Conservation (phyloP, 2,888 invertebrate species). For the Aproaerema taeniolella region DNA sequence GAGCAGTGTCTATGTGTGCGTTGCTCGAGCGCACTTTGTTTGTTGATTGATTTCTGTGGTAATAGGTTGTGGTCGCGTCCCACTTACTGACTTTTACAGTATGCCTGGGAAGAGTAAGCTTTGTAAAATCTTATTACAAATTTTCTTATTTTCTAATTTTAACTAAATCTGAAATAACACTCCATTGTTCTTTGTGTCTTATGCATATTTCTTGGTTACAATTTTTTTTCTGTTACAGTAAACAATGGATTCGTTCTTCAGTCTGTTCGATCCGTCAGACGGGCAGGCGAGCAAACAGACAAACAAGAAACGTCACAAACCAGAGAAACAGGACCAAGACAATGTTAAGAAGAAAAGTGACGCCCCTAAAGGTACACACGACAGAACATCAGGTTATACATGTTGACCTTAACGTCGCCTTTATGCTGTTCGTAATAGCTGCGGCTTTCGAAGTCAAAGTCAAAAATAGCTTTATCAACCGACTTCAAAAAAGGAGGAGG, state of each 20-base stretch:
- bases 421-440: not conserved
- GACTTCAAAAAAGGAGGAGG: too few relatives aligned
- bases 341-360: conserved; percentile 56
- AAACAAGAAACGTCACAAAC: conserved; percentile 60
- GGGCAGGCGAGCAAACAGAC: conserved; percentile 62
- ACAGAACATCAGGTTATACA: not conserved
- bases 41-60: too few relatives aligned
- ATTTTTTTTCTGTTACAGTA: conserved; percentile 23
- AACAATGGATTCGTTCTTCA: conserved; percentile 86
- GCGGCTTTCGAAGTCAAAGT: not conserved
- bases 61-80: not conserved
- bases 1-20: too few relatives aligned
- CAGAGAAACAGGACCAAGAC: conserved; percentile 46
- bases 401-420: not conserved
- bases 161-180: too few relatives aligned
- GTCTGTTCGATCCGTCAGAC: conserved; percentile 85
- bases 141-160: too few relatives aligned
- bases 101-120: not conserved
- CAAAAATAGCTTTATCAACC: too few relatives aligned
- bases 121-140: too few relatives aligned
- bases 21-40: too few relatives aligned
- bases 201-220: not conserved
- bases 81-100: too few relatives aligned
- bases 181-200: too few relatives aligned
- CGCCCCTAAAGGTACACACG: conserved; percentile 44